Conservation (phyloP, 2,113 vertebrate species). For the Cyphomyrus discorhynchus region DNA sequence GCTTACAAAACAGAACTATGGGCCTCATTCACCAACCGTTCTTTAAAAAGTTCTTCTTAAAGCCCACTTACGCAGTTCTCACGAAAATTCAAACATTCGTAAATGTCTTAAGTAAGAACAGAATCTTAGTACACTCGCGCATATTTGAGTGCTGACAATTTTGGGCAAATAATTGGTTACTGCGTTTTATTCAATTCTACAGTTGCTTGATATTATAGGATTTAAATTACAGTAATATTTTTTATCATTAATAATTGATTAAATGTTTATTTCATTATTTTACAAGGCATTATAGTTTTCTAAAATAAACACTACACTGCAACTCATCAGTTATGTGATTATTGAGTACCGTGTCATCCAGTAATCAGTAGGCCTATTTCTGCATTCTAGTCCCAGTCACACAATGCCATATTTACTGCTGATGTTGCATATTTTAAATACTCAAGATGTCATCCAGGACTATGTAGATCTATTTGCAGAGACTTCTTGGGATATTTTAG, state of each 20-base stretch:
- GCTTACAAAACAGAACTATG: background rate
- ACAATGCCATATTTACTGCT: slow-evolving; percentile 18
- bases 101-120: background rate
- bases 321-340: background rate
- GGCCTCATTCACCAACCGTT: background rate
- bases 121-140: background rate
- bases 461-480: slow-evolving; percentile 1
- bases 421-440: background rate
- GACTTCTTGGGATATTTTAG: background rate
- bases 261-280: slow-evolving; percentile 8
- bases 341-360: background rate
- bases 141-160: background rate
- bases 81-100: background rate
- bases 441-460: background rate
- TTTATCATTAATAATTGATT: background rate
- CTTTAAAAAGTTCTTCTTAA: background rate
- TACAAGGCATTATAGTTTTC: background rate
- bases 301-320: background rate
- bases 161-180: background rate
- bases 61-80: background rate
- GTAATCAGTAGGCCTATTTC: slow-evolving; percentile 5
- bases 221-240: background rate
- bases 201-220: background rate
- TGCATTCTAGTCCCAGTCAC: background rate
- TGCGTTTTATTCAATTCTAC: background rate